Percentiles rank a stretch among this genome's conserved stretches.
These are phyloP conservation scores for Mormyrus iriodes DNA, from an alignment of 2,113 vertebrate genomes.

Conservation along the genomic window DNA sequence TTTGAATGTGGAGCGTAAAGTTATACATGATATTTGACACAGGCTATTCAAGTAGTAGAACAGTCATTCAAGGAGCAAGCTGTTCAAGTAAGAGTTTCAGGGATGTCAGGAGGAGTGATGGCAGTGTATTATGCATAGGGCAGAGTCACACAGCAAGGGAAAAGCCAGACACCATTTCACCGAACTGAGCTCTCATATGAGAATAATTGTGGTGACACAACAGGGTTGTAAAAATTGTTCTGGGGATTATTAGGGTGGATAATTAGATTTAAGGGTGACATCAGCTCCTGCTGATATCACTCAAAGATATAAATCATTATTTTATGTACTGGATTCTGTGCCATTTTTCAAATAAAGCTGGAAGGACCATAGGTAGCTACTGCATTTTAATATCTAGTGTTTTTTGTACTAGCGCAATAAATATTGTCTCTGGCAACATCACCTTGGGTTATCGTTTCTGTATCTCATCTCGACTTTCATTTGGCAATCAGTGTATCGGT, in stretches of 20 bases:
- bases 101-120: neutral
- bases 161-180: neutral
- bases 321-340: neutral
- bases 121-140: neutral
- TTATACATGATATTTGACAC: neutral
- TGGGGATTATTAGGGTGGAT: neutral
- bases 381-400: neutral
- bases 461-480: neutral
- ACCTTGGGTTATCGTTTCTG: neutral
- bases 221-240: neutral
- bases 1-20: neutral
- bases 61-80: neutral
- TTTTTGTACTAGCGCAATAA: neutral
- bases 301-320: neutral
- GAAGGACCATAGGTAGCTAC: neutral
- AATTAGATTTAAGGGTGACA: neutral
- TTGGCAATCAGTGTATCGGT: neutral
- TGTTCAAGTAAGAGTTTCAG: neutral
- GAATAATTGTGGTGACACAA: neutral
- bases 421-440: neutral
- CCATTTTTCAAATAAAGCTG: neutral
- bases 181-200: neutral
- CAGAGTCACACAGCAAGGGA: neutral
- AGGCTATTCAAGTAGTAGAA: neutral
- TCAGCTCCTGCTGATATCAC: neutral